Conservation (phyloP, 2,797 vertebrate genomes). For the Tangara arthus region DNA sequence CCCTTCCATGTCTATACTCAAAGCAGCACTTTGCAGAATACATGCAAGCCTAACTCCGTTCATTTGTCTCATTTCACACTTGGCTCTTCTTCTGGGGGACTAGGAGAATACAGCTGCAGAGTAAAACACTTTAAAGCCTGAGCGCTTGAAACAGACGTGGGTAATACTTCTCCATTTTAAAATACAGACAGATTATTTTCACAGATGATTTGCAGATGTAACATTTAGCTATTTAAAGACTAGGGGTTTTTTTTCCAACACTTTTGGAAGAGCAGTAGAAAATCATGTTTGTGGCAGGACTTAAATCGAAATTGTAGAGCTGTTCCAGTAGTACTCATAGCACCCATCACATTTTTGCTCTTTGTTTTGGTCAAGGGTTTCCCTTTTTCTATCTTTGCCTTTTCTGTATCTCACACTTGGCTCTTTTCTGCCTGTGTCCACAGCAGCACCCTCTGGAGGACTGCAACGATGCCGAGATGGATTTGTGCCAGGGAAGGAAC, state of each 20-base stretch:
- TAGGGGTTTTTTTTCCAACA: not conserved
- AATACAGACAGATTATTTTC: conserved; percentile 62
- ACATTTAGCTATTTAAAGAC: conserved; percentile 42
- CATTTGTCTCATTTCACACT: conserved; percentile 62
- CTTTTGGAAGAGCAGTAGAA: conserved; percentile 45
- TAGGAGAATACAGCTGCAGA: conserved; percentile 69
- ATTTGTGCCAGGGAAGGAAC: conserved; percentile 19
- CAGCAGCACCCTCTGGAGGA: conserved; percentile 44
- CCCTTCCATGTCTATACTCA: conserved; percentile 52
- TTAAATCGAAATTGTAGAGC: conserved; percentile 25
- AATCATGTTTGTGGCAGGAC: conserved; percentile 11
- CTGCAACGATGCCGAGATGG: not conserved
- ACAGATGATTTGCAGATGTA: conserved; percentile 64
- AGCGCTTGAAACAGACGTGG: conserved; percentile 55
- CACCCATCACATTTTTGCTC: conserved; percentile 14
- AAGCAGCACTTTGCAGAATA: conserved; percentile 51
- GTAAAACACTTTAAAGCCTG: conserved; percentile 54
- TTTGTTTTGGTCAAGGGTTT: conserved; percentile 32
- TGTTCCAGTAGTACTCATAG: conserved; percentile 15
- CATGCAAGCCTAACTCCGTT: conserved; percentile 42
- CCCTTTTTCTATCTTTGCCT: conserved; percentile 1
- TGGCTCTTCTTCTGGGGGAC: conserved; percentile 59
- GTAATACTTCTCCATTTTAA: conserved; percentile 63
- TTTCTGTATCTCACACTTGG: conserved; percentile 41
- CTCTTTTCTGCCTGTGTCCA: conserved; percentile 46